A percentile compares a stretch with the other conserved stretches of the same genome.
Conservation (phyloP, 2,113 vertebrate species). For the Gambusia affinis region DNA sequence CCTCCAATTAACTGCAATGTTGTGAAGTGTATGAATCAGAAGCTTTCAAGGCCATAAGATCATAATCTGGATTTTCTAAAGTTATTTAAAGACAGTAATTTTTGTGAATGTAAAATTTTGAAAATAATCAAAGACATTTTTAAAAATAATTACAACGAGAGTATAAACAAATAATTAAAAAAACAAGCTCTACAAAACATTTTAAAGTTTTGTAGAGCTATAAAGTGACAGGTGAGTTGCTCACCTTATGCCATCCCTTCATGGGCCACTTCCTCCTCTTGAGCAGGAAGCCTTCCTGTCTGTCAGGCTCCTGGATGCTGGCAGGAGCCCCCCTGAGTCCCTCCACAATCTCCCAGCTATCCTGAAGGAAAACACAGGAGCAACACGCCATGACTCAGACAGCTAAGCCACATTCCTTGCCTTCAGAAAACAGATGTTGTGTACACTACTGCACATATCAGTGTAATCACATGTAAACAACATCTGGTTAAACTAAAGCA, state of each 20-base stretch:
- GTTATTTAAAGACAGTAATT: too few species aligned
- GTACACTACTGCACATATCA: neutral
- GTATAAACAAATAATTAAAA: too few species aligned
- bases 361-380: conserved; percentile 74
- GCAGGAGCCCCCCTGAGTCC: conserved; percentile 85
- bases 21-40: too few species aligned
- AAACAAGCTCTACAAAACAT: too few species aligned
- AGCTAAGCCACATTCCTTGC: neutral
- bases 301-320: conserved; percentile 86
- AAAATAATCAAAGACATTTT: too few species aligned
- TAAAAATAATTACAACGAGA: too few species aligned
- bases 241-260: conserved; percentile 99
- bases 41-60: too few species aligned
- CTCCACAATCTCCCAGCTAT: conserved; percentile 97
- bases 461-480: too few species aligned
- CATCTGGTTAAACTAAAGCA: neutral
- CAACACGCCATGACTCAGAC: conserved; percentile 13
- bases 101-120: too few species aligned
- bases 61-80: too few species aligned
- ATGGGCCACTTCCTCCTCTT: conserved; percentile 98
- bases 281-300: conserved; percentile 91
- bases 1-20: too few species aligned
- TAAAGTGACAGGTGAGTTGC: neutral
- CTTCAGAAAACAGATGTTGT: neutral
- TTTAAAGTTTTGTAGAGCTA: neutral